Evolutionary conservation across 2,888 invertebrate species (phyloP), one percentile per base, ranked within the genome.

Genomic region (Orthosia gracilis): DNA sequence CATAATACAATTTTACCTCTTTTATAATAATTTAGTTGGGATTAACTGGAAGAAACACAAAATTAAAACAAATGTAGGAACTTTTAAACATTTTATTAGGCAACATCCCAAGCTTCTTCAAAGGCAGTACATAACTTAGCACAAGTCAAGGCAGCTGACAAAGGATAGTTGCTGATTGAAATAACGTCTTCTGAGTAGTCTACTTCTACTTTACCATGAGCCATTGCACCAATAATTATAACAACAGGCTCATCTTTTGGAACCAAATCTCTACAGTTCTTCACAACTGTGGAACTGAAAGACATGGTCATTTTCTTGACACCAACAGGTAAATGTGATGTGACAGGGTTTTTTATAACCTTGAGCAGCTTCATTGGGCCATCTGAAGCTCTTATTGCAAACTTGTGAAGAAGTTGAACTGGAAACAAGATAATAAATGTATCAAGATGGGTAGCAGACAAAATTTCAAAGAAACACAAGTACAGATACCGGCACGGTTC

Each of bases 401-500:
- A 98, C 93, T 99, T 99, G 92, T 99, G 99, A 67, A 99, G 97
- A 52, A 99, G 96, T 97, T 99, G 99, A 67, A 99, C 99, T 99
- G 95, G 83, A 97, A 97, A 87, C 13, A 13, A 58, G 18, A 57
- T 23, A 71, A 11, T 0, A 49, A 59, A 47, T 13, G 17, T 17
- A 21, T 62, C n/a, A 54, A 40, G 2, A 45, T 26, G 40, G 7
- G 2, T 26, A 47, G 3, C 45, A 47, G 3, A 23, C 26, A 69
- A 61, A 31, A 50, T 54, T n/a, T 4, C 23, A 15, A 55, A 55
- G 21, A 21, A 12, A 21, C 12, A 54, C 54, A 21, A 54, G 21
- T 3, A 26, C 3, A 26, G 26, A n/a, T n/a, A n/a, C n/a, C n/a
- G n/a, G n/a, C n/a, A n/a, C n/a, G n/a, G n/a, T n/a, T n/a, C n/a